Base-by-base conservation (phyloP, 1,140 invertebrate genomes). In the Drosophila ohnishii region DNA sequence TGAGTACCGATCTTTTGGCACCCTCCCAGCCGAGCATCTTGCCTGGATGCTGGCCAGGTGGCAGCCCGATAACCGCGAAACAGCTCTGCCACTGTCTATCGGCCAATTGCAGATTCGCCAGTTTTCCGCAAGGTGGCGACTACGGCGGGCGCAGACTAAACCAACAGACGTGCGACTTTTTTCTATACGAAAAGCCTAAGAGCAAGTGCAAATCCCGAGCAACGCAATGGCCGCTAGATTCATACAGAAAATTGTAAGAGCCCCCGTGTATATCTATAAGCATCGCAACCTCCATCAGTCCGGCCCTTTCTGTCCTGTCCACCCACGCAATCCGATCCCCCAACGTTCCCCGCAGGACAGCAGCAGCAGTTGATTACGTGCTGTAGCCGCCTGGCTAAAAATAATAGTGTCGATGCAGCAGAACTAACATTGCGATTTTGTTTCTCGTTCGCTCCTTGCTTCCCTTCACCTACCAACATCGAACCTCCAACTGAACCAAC, bases 231-330 rank as follows among this genome's bases (percentile, higher is more conserved):
- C 90, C 85, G 90, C 90, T 90, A 87, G 90, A 91, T 91, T 91
- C 47, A 90, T 91, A 88, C 83, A 91, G 77, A 90, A 80, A 84
- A 91, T 91, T 91, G 90, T 91, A 91, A 91, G 90, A 80, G 19
- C 19, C 19, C 40, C 61, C 35, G 63, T 64, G 50, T 63, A 79
- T 64, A 62, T 28, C 25, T 50, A 50, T 50, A 69, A 69, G 62
- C 28, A 32, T 19, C 34, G 30, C 11, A 44, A 13, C 32, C 30
- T 19, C 40, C 30, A 57, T 28, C 37, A 44, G 57, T 37, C 45
- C 28, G 44, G 32, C 44, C 44, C 14, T 28, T 28, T 34, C 58
- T 37, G 51, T 35, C 47, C 47, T 16, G 25, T 37, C 8, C 51
- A 0, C 50, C 25, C 50, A 13, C 13, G 34, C 51, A 37, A 55